Evolutionary conservation across 2,888 invertebrate species (phyloP), one percentile per base, ranked within the genome.

Genomic region (Monopis laevigella): DNA sequence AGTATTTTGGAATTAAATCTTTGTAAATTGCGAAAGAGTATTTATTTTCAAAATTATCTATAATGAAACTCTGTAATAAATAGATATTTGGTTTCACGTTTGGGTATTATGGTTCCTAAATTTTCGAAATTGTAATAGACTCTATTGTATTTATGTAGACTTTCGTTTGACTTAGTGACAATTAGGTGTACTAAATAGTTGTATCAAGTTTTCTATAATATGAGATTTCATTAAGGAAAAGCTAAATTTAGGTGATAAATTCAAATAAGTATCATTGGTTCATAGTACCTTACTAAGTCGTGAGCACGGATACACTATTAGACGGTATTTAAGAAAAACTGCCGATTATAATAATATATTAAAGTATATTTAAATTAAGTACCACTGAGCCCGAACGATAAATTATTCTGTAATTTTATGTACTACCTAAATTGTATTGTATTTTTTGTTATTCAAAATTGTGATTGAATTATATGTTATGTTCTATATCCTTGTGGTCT

Each of bases 51-150:
- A 77, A 80, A 78, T 75, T 75, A 67, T 65, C 60, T 70, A 74
- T 67, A 6, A 35, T 19, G 11, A 24, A 24, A 24, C 24, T 10
- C 71, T 71, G 73, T 65, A 63, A 69, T 61, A 60, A 69, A 58
- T 40, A 19, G 29, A 24, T 16, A 26, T 10, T 78, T 55, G 69
- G 74, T 77, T 78, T 66, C 75, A 73, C 70, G 70, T 80, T 78
- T 75, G 77, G 80, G 80, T 80, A 78, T 80, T 80, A 78, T 75
- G 78, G 80, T 80, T 80, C 80, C 80, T 80, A 80, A 80, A 78
- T 80, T 78, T 77, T 80, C 77, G 74, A 80, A 78, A 80, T 75
- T 78, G 75, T 78, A 80, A 78, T 77, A 77, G 74, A 74, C 70
- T 77, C 75, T 80, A 78, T 29, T 18, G 12, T 12, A 30, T 75